Percentiles rank a stretch among this genome's conserved stretches.
phyloP scores from a whole-genome alignment of 2,113 vertebrate species.

The Saimiri boliviensis region DNA sequence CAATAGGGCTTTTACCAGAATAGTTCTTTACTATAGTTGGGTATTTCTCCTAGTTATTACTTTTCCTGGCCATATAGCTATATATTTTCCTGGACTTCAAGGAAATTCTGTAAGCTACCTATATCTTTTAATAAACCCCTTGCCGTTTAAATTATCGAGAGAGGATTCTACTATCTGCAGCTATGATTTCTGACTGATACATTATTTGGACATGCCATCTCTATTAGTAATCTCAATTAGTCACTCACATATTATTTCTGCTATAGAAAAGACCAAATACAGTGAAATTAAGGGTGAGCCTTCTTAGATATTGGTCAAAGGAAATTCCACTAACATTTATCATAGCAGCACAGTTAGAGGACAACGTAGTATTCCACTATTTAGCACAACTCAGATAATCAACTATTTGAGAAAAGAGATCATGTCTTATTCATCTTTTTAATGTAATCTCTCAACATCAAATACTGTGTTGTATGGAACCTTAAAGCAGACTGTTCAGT shows the following conservation, averaged over 20 bases:
- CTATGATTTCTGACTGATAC: neutral
- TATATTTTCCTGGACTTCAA: neutral
- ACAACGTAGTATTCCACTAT: neutral
- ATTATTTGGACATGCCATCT: neutral
- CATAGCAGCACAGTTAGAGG: neutral
- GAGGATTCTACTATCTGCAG: neutral
- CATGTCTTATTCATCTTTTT: neutral
- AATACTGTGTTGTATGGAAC: neutral
- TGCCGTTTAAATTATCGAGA: neutral
- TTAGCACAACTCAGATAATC: neutral
- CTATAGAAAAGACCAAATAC: neutral
- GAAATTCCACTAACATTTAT: neutral
- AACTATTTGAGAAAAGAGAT: neutral
- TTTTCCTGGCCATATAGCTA: neutral
- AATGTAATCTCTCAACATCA: neutral
- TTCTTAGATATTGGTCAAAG: neutral
- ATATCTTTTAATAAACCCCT: neutral
- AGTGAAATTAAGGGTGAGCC: neutral
- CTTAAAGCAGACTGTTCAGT: neutral
- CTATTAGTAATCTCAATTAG: neutral
- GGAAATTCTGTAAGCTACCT: neutral
- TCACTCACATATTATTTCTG: neutral
- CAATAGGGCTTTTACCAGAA: neutral
- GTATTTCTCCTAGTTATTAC: neutral
- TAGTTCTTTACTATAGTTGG: neutral